Percentiles rank a stretch among this genome's conserved stretches.
Conservation (phyloP, 2,888 invertebrate species). For the Latrodectus hesperus region DNA sequence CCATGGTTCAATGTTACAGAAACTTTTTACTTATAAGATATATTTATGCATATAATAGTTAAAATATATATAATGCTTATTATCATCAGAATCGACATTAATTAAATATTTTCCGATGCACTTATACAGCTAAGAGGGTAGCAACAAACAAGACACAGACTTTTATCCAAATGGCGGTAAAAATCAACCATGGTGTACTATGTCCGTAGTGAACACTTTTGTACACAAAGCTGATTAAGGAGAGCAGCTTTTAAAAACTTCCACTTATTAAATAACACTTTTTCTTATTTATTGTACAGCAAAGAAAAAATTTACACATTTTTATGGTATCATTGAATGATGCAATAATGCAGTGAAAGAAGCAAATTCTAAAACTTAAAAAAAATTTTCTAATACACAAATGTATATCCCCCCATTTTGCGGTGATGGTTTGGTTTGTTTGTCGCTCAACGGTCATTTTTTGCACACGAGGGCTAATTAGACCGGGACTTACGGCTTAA, state of each 20-base stretch:
- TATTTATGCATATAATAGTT: too few species aligned
- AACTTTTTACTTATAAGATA: not conserved
- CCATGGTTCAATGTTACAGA: not conserved
- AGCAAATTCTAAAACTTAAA: constrained; percentile 13
- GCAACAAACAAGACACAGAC: constrained; percentile 56
- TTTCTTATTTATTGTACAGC: too few species aligned
- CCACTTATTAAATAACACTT: too few species aligned
- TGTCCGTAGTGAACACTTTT: constrained; percentile 32
- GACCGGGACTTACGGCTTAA: too few species aligned
- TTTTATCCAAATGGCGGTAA: constrained; percentile 64
- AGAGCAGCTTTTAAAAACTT: too few species aligned
- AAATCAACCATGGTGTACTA: constrained; percentile 48
- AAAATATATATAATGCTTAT: not conserved
- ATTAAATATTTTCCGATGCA: too few species aligned
- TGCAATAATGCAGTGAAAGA: constrained; percentile 76
- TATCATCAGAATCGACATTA: not conserved
- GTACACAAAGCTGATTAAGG: constrained; percentile 39
- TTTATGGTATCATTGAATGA: too few species aligned
- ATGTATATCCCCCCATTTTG: constrained; percentile 24
- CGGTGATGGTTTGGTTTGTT: too few species aligned
- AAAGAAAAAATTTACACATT: too few species aligned
- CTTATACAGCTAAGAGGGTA: constrained; percentile 34
- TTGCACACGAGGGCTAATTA: too few species aligned
- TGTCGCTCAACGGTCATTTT: too few species aligned
- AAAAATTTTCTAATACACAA: constrained; percentile 39